Evolutionary conservation across 2,888 invertebrate species (phyloP), one percentile per base, ranked within the genome.

Genomic region (Antheraea yamamai): DNA sequence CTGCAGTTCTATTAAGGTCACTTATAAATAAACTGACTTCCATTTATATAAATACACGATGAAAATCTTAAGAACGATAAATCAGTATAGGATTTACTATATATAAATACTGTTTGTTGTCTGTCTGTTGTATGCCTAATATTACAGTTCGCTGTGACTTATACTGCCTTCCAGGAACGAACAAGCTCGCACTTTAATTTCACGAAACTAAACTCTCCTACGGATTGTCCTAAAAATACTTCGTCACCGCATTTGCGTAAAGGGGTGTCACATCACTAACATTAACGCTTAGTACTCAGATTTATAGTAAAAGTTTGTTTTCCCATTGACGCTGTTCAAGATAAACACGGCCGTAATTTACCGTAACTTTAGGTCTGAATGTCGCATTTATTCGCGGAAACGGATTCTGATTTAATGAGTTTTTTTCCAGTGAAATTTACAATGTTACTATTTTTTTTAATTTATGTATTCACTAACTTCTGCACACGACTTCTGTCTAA

Each of bases 261-360:
- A 52, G 39, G 39, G 52, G 26, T 71, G 73, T 72, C 64, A 75
- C 73, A 73, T 75, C 51, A 73, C 76, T 71, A 74, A 55, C 74
- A 70, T 74, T 75, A 77, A 74, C 72, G 74, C 71, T 74, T 52
- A 75, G 73, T 61, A 70, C 52, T 55, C 39, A 74, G 77, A 83
- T 83, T 82, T 83, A 82, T 81, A 76, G 78, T 75, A 39, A 80
- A 82, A 82, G 76, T 82, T 83, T 81, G 55, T 77, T 84, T 80
- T 82, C 78, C 64, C 78, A 80, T 80, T 83, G 82, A 80, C 80
- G 79, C 77, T 76, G 77, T 61, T 64, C 66, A 68, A 77, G 78
- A 82, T 79, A 81, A 81, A 82, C 79, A 75, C 78, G 76, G 79
- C 72, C 73, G 75, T 78, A 79, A 79, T 75, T 79, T 82, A 76